Evolutionary conservation across 2,113 vertebrate species (phyloP).

Genomic region (Fukomys damarensis): DNA sequence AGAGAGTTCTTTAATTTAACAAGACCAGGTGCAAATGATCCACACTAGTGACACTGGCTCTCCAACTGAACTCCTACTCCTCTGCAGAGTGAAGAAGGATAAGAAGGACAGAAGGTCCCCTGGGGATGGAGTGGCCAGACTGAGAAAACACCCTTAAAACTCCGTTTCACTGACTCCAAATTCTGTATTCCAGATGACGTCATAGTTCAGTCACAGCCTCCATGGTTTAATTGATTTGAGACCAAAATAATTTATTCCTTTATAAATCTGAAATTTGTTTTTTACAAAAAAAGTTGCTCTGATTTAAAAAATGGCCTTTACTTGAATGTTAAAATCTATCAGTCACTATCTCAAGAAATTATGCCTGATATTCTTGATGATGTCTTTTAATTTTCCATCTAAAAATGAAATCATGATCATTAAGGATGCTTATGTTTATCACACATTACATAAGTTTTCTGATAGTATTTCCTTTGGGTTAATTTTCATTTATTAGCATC

Average conservation of each 20-base stretch:
- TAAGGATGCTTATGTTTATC: background rate
- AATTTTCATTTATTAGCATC: background rate
- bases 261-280: slow-evolving; percentile 4
- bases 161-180: background rate
- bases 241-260: background rate
- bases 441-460: background rate
- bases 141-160: background rate
- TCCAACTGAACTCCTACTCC: background rate
- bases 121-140: background rate
- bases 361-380: background rate
- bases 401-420: background rate
- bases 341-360: background rate
- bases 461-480: background rate
- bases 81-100: background rate
- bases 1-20: background rate
- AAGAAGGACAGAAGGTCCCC: background rate
- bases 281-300: background rate
- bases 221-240: background rate
- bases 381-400: background rate
- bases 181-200: background rate
- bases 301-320: background rate
- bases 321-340: background rate
- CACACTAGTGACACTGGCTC: background rate
- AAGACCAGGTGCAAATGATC: background rate
- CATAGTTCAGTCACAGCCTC: background rate